Evolutionary conservation across 1,140 invertebrate species (phyloP), one percentile per base, ranked within the genome.

Genomic region (Caerostris darwini): DNA sequence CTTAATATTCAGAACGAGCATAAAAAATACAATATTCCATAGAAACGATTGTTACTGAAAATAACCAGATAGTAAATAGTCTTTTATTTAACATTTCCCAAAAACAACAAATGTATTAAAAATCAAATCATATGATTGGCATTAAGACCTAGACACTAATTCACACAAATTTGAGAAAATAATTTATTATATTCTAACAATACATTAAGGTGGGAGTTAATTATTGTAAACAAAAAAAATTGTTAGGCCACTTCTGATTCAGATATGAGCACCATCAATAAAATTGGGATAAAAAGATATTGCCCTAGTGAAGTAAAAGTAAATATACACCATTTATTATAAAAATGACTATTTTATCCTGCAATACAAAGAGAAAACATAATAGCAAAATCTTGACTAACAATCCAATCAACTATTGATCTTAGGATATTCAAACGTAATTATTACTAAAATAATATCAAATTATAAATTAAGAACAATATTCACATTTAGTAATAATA

Each of bases 1-100:
- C 69, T 71, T 71, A 50, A 19, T 34, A 71, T 71, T 71, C 34
- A 71, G 69, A 71, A 71, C 19, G 69, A 71, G 19, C 69, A 71
- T 19, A 71, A 71, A 10, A 71, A 71, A 71, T 67, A 67, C n/a
- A n/a, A 67, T 34, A 71, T 19, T 71, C 19, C n/a, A 71, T 3
- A 71, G n/a, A 71, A 71, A 71, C 7, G 69, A 71, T 71, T 10
- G 19, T 71, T 19, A 71, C 69, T 71, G 19, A 71, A 71, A 50
- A 71, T 19, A 71, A 71, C 69, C 50, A 71, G 34, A 71, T 19
- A 71, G 69, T 71, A 34, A 34, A 34, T 34, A 34, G 19, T 19
- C 69, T 71, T 71, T 71, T 71, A 71, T 34, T 71, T 50, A 10
- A 71, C 8, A 71, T 71, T 71, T 71, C 19, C 5, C 6, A 34